A percentile compares a stretch with the other conserved stretches of the same genome.
Conservation (phyloP, 2,888 invertebrate genomes). For the Xestia ashworthii region DNA sequence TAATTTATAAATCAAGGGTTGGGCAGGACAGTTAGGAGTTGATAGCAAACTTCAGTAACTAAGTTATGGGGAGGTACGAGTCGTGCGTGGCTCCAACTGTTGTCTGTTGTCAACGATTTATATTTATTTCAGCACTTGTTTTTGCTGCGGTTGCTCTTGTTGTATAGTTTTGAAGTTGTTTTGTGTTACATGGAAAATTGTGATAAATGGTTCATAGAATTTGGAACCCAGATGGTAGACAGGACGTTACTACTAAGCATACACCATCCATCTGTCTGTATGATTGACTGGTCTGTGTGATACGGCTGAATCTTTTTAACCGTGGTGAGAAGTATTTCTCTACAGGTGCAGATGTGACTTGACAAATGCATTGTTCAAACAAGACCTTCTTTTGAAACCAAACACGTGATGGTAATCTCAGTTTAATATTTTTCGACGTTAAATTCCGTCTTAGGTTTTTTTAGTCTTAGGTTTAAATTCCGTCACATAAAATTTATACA, state of each 20-base stretch:
- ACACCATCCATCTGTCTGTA: not conserved
- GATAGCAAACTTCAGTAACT: conserved; percentile 65
- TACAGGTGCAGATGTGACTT: not conserved
- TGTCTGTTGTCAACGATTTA: conserved; percentile 47
- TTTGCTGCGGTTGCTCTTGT: not conserved
- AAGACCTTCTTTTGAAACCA: no score
- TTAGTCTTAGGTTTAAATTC: no score
- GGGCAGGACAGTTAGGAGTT: conserved; percentile 52
- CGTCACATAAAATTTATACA: no score
- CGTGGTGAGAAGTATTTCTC: not conserved
- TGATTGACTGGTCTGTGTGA: not conserved
- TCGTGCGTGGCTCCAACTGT: conserved; percentile 50
- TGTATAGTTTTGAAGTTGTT: not conserved
- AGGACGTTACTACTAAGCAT: not conserved
- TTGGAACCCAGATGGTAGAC: not conserved
- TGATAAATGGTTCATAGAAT: not conserved
- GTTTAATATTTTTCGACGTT: no score
- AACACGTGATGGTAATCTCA: no score
- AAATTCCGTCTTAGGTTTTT: no score
- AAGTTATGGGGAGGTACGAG: conserved; percentile 62
- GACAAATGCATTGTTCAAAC: not conserved
- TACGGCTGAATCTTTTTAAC: no score
- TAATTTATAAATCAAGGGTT: conserved; percentile 66
- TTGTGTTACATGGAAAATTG: not conserved
- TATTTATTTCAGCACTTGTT: conserved; percentile 34